These are phyloP conservation scores for Drosophila simulans DNA, from an alignment of 1,140 invertebrate species.

Conservation along the genomic window DNA sequence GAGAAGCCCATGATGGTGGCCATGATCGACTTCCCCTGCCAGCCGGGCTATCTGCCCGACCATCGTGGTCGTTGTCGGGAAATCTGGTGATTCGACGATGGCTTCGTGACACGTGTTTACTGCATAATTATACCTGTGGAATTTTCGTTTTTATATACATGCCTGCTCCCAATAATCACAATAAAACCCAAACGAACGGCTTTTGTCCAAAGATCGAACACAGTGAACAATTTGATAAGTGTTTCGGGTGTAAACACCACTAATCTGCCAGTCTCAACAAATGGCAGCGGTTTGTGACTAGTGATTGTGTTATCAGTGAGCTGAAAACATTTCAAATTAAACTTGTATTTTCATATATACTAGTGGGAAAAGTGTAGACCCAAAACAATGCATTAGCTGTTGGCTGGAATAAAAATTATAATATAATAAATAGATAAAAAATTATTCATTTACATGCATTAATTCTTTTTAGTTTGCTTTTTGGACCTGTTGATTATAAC, in stretches of 20 bases:
- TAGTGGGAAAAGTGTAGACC: neutral
- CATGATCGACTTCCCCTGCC: slow-evolving; percentile 82
- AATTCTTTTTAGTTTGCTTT: too few species aligned
- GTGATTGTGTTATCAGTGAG: neutral
- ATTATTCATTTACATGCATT: too few species aligned
- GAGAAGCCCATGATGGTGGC: slow-evolving; percentile 72
- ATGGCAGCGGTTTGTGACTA: too few species aligned
- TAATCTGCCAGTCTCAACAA: neutral
- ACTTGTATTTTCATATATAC: neutral
- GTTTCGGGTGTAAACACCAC: neutral
- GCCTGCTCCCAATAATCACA: slow-evolving; percentile 26
- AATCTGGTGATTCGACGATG: slow-evolving; percentile 55
- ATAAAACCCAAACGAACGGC: slow-evolving; percentile 21
- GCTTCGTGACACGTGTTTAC: slow-evolving; percentile 7
- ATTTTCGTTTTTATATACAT: slow-evolving; percentile 21
- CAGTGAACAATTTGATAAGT: slow-evolving; percentile 7
- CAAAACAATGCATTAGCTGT: neutral
- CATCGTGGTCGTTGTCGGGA: slow-evolving; percentile 75
- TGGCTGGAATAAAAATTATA: too few species aligned
- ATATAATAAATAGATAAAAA: too few species aligned
- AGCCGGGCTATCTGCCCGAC: slow-evolving; percentile 78
- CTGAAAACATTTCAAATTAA: neutral
- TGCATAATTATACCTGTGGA: slow-evolving; percentile 23
- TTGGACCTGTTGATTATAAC: too few species aligned
- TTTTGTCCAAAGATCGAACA: slow-evolving; percentile 18